Evolutionary conservation across 2,888 invertebrate species (phyloP), one percentile per base, ranked within the genome.

Genomic region (Tachina lurida): DNA sequence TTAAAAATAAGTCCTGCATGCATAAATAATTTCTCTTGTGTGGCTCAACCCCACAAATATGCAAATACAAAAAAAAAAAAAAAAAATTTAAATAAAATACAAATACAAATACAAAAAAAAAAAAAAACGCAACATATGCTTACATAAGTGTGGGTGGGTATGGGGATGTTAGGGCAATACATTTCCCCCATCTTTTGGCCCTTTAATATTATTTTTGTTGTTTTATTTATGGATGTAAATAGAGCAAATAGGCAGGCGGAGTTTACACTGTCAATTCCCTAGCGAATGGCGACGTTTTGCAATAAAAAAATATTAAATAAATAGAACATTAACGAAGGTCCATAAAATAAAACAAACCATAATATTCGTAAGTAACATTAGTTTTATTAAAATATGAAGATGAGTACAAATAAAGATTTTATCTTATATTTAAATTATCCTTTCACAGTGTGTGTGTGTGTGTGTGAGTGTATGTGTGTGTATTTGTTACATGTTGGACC

Each of bases 21-120:
- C 85, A 85, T 85, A 85, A 85, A 85, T 85, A 85, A 85, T 85
- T 82, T 70, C 45, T 31, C 62, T 62, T 79, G 43, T 56, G 19
- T 67, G 70, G 68, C 68, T 70, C 82, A 78, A 65, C 82, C 85
- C 71, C 63, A 78, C 77, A 84, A 79, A 80, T 84, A 84, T 84
- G 79, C 75, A 79, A 84, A 84, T 84, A 75, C 58, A 13, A 39
- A 22, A 17, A 62, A 45, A 75, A 75, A 75, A 39, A 22, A 17
- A 54, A 45, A 75, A 75, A 75, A 75, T 68, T n/a, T 22, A 73
- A n/a, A n/a, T n/a, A n/a, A n/a, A n/a, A n/a, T n/a, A n/a, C n/a
- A n/a, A n/a, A n/a, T n/a, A n/a, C n/a, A n/a, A n/a, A n/a, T n/a
- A n/a, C n/a, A n/a, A n/a, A n/a, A 68, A 49, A 49, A 62, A 82